Evolutionary conservation across 2,113 vertebrate species (phyloP).

Genomic region (Spea bombifrons): DNA sequence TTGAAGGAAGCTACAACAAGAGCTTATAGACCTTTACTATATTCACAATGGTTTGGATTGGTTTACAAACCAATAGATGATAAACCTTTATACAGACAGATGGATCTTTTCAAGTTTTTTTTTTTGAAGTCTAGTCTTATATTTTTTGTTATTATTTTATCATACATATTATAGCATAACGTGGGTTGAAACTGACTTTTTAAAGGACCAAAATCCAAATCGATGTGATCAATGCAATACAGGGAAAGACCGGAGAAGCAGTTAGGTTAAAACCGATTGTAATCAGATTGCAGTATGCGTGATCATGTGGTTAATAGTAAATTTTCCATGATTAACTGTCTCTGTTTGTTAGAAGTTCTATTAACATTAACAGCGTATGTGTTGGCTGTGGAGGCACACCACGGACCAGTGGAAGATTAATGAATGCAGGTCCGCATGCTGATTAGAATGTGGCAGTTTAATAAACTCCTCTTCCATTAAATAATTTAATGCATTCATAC

Average conservation of each 20-base stretch:
- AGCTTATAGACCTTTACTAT: too few species aligned
- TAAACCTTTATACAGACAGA: too few species aligned
- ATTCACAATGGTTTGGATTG: too few species aligned
- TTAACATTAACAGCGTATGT: constrained; percentile 82
- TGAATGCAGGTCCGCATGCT: constrained; percentile 82
- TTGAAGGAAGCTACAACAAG: too few species aligned
- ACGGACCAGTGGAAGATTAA: constrained; percentile 87
- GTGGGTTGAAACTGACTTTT: background rate
- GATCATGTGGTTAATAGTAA: constrained; percentile 89
- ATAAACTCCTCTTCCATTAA: constrained; percentile 92
- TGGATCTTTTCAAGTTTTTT: too few species aligned
- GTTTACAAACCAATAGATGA: too few species aligned
- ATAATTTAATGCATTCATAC: constrained; percentile 98
- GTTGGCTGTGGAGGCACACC: constrained; percentile 73
- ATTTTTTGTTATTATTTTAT: too few species aligned
- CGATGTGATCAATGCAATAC: constrained; percentile 50
- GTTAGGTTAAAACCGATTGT: constrained; percentile 75
- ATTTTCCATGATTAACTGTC: constrained; percentile 98
- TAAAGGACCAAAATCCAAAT: constrained; percentile 21
- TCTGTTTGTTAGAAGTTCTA: constrained; percentile 94
- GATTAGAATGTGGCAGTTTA: constrained; percentile 90
- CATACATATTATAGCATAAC: too few species aligned
- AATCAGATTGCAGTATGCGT: constrained; percentile 80
- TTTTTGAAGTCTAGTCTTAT: too few species aligned
- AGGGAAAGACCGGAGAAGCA: constrained; percentile 65